These are phyloP conservation scores for Odontamblyopus lacepedii DNA, from an alignment of 2,797 vertebrate species.

Conservation along the genomic window DNA sequence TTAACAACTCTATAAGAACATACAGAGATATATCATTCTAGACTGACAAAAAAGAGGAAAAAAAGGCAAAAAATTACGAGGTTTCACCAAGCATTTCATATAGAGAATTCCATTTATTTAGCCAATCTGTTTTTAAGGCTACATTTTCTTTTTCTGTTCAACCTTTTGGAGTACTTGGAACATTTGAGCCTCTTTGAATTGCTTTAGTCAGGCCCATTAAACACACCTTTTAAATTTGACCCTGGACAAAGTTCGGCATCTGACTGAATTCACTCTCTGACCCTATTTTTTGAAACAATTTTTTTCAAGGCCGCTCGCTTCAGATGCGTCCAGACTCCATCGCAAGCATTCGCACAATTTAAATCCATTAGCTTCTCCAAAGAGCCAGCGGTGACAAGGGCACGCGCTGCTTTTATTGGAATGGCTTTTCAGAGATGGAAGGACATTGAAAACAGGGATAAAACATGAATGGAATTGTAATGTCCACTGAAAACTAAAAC, in stretches of 20 bases:
- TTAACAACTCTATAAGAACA: too few species aligned
- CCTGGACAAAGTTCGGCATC: slow-evolving; percentile 17
- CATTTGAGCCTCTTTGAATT: not conserved
- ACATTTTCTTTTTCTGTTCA: not conserved
- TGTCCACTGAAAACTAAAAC: not conserved
- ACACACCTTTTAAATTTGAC: slow-evolving; percentile 9
- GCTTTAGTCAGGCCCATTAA: slow-evolving; percentile 10
- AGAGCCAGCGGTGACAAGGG: not conserved
- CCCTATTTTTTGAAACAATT: not conserved
- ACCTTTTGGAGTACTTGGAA: not conserved
- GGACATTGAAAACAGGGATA: not conserved
- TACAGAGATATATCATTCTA: too few species aligned
- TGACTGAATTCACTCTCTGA: slow-evolving; percentile 9
- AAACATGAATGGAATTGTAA: not conserved
- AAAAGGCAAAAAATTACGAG: too few species aligned
- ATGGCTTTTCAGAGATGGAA: not conserved
- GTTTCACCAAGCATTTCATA: too few species aligned
- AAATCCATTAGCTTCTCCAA: slow-evolving; percentile 27
- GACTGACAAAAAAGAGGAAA: too few species aligned
- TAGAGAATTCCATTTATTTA: not conserved
- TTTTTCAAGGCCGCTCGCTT: not conserved
- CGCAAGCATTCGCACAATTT: not conserved
- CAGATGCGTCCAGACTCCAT: not conserved
- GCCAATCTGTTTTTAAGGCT: not conserved
- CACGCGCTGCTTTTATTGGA: not conserved